These are phyloP conservation scores for Pammene fasciana DNA, from an alignment of 2,888 invertebrate genomes.

Conservation along the genomic window DNA sequence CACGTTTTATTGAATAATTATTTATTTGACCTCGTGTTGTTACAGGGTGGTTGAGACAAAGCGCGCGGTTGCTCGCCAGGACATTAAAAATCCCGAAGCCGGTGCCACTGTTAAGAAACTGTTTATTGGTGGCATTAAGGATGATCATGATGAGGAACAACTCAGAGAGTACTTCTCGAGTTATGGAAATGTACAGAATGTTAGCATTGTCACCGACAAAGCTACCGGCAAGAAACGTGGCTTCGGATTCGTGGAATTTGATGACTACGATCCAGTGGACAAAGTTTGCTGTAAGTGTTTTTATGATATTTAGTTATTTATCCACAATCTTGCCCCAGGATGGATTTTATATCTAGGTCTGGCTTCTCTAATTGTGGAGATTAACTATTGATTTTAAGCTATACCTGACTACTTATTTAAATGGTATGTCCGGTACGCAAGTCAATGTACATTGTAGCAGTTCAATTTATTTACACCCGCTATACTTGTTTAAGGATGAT, in stretches of 20 bases:
- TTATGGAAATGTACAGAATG: slow-evolving; percentile 92
- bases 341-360: slow-evolving; percentile 71
- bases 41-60: slow-evolving; percentile 96
- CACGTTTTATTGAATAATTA: no score
- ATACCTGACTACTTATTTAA: slow-evolving; percentile 67
- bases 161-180: slow-evolving; percentile 91
- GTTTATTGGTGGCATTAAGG: slow-evolving; percentile 97
- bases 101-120: slow-evolving; percentile 97
- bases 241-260: slow-evolving; percentile 98
- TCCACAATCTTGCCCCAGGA: slow-evolving; percentile 81
- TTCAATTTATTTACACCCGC: background rate
- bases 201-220: slow-evolving; percentile 96
- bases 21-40: slow-evolving; percentile 1
- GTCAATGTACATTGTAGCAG: slow-evolving; percentile 64
- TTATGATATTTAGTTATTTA: slow-evolving; percentile 23
- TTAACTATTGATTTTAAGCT: slow-evolving; percentile 76
- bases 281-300: slow-evolving; percentile 94
- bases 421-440: slow-evolving; percentile 77
- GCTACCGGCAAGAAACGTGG: slow-evolving; percentile 97
- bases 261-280: slow-evolving; percentile 98
- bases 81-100: slow-evolving; percentile 95
- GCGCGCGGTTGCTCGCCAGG: slow-evolving; percentile 96
- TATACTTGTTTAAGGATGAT: no score
- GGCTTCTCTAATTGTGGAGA: slow-evolving; percentile 82
- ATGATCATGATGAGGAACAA: slow-evolving; percentile 96